Evolutionary conservation across 1,140 invertebrate genomes (phyloP).

Genomic region (Bombus breviceps): DNA sequence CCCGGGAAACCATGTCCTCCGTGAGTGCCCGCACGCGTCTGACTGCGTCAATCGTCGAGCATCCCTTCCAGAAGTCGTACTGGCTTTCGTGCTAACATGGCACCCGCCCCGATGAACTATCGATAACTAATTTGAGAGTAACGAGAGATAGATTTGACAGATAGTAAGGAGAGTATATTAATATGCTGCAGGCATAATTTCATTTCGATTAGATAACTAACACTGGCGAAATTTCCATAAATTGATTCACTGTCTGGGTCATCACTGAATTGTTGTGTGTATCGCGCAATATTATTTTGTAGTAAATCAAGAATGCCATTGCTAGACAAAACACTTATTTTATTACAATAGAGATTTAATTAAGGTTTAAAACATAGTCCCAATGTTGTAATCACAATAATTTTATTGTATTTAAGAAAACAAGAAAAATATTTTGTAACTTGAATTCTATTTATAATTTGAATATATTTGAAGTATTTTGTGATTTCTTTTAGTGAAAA

Average conservation of each 20-base stretch:
- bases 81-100: too few species aligned
- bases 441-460: not conserved
- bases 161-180: constrained; percentile 24
- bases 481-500: not conserved
- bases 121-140: constrained; percentile 16
- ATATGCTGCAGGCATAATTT: constrained; percentile 20
- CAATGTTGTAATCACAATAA: too few species aligned
- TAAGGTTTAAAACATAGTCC: not conserved
- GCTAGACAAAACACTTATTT: not conserved
- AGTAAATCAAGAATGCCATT: not conserved
- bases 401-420: not conserved
- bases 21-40: too few species aligned
- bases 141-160: too few species aligned
- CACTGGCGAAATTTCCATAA: constrained; percentile 18
- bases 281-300: not conserved
- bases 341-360: not conserved
- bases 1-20: too few species aligned
- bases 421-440: not conserved
- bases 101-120: not conserved
- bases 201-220: constrained; percentile 31
- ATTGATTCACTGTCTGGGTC: not conserved
- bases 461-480: not conserved
- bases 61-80: too few species aligned
- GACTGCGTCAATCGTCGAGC: too few species aligned
- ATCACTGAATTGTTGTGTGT: not conserved